Evolutionary conservation across 1,140 invertebrate species (phyloP).

Genomic region (Drosophila parabipectinata): DNA sequence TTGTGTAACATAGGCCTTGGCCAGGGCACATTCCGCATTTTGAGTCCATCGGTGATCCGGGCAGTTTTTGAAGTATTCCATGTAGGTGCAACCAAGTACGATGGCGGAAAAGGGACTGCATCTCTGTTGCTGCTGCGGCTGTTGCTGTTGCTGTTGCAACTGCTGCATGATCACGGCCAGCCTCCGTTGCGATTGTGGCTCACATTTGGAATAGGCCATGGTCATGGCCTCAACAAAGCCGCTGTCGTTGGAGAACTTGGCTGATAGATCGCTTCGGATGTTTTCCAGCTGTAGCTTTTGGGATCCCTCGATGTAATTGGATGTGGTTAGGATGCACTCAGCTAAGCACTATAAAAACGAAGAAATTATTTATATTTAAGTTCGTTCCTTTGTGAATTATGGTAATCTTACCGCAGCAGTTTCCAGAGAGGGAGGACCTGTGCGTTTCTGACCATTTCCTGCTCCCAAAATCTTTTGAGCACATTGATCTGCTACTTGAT

Average conservation of each 20-base stretch:
- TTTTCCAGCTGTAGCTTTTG: slow-evolving; percentile 50
- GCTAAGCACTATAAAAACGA: slow-evolving; percentile 64
- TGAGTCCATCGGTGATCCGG: slow-evolving; percentile 71
- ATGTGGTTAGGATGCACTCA: slow-evolving; percentile 66
- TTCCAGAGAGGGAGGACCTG: slow-evolving; percentile 59
- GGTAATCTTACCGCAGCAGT: slow-evolving; percentile 52
- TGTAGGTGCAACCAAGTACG: slow-evolving; percentile 73
- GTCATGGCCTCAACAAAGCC: slow-evolving; percentile 68
- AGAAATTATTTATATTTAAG: background rate
- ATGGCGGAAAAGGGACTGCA: slow-evolving; percentile 77
- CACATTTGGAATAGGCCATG: slow-evolving; percentile 58
- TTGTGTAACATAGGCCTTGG: slow-evolving; percentile 72
- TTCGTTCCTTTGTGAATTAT: too few relatives aligned
- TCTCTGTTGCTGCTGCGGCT: slow-evolving; percentile 50
- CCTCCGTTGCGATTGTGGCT: slow-evolving; percentile 58
- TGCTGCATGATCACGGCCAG: slow-evolving; percentile 53
- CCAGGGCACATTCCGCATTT: slow-evolving; percentile 65
- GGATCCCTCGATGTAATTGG: slow-evolving; percentile 55
- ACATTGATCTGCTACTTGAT: slow-evolving; percentile 58
- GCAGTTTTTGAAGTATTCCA: slow-evolving; percentile 82
- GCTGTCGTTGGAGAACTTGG: slow-evolving; percentile 67
- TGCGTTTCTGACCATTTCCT: slow-evolving; percentile 26
- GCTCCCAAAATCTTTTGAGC: slow-evolving; percentile 53
- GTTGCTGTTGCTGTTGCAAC: slow-evolving; percentile 19
- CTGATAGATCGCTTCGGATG: slow-evolving; percentile 53